Conservation (phyloP, 2,113 vertebrate species). For the Periophthalmodon schlosseri region DNA sequence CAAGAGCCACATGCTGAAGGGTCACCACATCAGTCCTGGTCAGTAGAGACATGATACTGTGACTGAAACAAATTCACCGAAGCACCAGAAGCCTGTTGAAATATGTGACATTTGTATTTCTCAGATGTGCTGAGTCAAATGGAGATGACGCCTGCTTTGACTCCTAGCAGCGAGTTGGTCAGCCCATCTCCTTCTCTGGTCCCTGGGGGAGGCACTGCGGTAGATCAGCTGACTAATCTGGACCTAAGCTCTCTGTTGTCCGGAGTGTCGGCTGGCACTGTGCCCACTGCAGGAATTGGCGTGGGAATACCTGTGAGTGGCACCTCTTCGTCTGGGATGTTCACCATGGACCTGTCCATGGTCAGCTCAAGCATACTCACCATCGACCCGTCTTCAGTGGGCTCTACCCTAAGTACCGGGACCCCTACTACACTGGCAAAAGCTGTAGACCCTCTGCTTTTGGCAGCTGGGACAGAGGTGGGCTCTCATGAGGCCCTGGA, state of each 20-base stretch:
- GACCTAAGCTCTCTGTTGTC: conserved; percentile 93
- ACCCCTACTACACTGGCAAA: conserved; percentile 75
- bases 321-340: conserved; percentile 64
- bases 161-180: conserved; percentile 88
- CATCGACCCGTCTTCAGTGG: conserved; percentile 85
- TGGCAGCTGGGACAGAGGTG: conserved; percentile 82
- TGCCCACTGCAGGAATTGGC: conserved; percentile 42
- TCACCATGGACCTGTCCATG: conserved; percentile 83
- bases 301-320: conserved; percentile 57
- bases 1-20: conserved; percentile 91
- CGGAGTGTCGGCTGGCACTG: conserved; percentile 72
- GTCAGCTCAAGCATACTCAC: conserved; percentile 90
- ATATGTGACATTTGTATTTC: conserved; percentile 5
- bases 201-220: conserved; percentile 75
- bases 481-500: conserved; percentile 81
- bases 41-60: conserved; percentile 11
- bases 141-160: conserved; percentile 85
- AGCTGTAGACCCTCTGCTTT: conserved; percentile 85
- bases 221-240: conserved; percentile 84
- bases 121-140: conserved; percentile 88
- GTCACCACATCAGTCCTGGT: conserved; percentile 91
- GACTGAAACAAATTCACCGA: too few species aligned
- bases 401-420: conserved; percentile 75
- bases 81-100: background rate
- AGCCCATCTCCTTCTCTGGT: conserved; percentile 81